Evolutionary conservation across 2,113 vertebrate genomes (phyloP).

Genomic region (Coptodon rendalli): DNA sequence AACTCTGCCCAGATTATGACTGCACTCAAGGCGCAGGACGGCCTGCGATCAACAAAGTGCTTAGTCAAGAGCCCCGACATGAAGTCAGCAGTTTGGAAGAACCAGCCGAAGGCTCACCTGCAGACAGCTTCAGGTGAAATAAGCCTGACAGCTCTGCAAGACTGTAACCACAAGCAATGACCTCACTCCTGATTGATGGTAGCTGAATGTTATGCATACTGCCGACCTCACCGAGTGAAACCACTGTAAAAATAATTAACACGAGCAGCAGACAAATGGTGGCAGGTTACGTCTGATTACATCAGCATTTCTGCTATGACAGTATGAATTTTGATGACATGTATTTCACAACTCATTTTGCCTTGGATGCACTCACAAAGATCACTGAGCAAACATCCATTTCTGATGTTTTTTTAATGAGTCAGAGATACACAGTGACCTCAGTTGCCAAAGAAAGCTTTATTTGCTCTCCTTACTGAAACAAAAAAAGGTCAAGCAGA

Average conservation of each 20-base stretch:
- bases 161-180: constrained; percentile 5
- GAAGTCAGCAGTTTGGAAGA: constrained; percentile 10
- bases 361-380: background rate
- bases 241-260: background rate
- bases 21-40: background rate
- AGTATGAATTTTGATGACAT: background rate
- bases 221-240: background rate
- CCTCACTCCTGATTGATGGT: background rate
- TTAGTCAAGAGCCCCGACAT: background rate
- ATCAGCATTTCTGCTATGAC: background rate
- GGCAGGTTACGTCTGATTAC: background rate
- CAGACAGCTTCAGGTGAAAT: background rate
- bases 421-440: background rate
- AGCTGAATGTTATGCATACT: background rate
- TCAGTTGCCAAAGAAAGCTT: background rate
- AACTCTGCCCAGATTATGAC: background rate
- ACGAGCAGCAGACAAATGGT: background rate
- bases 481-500: background rate
- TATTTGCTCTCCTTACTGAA: background rate
- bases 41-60: background rate
- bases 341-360: background rate
- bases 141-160: background rate
- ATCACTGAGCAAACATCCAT: background rate
- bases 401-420: background rate
- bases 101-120: background rate